A percentile compares a stretch with the other conserved stretches of the same genome.
These are phyloP conservation scores for Haliclystus octoradiatus DNA, from an alignment of 30 jellyfish, hydroid and myxozoan genomes.

Conservation along the genomic window DNA sequence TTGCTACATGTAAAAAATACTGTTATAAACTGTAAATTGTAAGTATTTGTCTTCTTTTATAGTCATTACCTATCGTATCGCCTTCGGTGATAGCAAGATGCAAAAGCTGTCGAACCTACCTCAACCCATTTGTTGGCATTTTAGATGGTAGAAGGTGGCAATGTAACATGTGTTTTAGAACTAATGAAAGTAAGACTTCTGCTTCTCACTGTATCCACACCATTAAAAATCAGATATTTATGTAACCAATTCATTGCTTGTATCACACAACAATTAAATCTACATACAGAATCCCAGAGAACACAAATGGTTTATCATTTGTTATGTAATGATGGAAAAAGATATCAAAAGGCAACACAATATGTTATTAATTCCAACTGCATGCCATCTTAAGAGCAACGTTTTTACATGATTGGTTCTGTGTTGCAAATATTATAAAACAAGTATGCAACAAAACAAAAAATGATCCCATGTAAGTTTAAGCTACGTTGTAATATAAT, in stretches of 20 bases:
- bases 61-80: constrained; percentile 65
- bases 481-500: too few species aligned
- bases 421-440: too few species aligned
- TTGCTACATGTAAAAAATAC: too few species aligned
- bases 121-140: constrained; percentile 70
- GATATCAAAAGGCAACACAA: neutral
- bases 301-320: constrained; percentile 3
- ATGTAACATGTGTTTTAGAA: constrained; percentile 75
- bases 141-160: constrained; percentile 87
- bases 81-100: constrained; percentile 84
- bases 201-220: neutral
- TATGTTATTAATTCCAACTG: neutral
- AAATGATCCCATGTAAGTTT: too few species aligned
- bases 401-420: too few species aligned
- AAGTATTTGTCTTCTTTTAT: neutral
- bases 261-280: too few species aligned
- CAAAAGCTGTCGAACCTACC: constrained; percentile 68
- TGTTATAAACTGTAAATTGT: too few species aligned
- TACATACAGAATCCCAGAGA: too few species aligned
- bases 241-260: too few species aligned
- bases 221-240: too few species aligned
- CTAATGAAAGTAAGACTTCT: constrained; percentile 68
- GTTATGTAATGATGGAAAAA: neutral
- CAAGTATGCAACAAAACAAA: too few species aligned
- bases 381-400: neutral